Evolutionary conservation across 2,113 vertebrate species (phyloP).

Genomic region (Lota lota): DNA sequence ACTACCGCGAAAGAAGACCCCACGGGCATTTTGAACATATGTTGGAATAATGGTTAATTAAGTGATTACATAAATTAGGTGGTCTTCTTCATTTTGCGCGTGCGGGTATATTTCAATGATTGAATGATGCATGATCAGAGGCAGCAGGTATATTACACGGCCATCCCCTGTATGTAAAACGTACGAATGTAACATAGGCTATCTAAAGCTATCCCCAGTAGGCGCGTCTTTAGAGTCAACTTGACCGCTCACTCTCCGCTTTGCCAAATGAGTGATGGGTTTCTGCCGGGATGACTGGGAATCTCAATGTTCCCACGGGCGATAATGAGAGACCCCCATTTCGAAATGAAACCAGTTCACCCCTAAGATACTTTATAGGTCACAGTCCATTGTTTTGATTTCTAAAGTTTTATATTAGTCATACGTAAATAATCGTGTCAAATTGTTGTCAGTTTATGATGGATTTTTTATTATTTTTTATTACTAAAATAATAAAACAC

Average conservation of each 20-base stretch:
- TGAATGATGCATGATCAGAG: not conserved
- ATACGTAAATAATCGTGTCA: too few relatives aligned
- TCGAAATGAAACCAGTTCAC: too few relatives aligned
- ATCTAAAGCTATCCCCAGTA: not conserved
- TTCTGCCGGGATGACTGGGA: not conserved
- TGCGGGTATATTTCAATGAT: constrained; percentile 3
- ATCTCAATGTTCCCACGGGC: not conserved
- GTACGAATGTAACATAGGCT: too few relatives aligned
- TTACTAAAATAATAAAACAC: too few relatives aligned
- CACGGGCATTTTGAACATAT: constrained; percentile 85
- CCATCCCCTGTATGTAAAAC: not conserved
- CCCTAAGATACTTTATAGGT: too few relatives aligned
- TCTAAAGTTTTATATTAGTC: too few relatives aligned
- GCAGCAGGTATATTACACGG: not conserved
- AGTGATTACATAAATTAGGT: constrained; percentile 89
- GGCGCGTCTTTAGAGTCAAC: not conserved
- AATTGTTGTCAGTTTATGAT: too few relatives aligned
- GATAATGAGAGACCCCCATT: not conserved
- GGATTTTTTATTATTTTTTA: too few relatives aligned
- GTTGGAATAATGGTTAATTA: constrained; percentile 87
- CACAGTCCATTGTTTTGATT: too few relatives aligned
- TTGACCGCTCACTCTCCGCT: not conserved
- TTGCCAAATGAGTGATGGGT: not conserved
- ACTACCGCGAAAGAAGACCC: constrained; percentile 83
- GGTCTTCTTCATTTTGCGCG: constrained; percentile 2